phyloP scores from a whole-genome alignment of 2,797 vertebrate genomes.

The Sitta carolinensis region DNA sequence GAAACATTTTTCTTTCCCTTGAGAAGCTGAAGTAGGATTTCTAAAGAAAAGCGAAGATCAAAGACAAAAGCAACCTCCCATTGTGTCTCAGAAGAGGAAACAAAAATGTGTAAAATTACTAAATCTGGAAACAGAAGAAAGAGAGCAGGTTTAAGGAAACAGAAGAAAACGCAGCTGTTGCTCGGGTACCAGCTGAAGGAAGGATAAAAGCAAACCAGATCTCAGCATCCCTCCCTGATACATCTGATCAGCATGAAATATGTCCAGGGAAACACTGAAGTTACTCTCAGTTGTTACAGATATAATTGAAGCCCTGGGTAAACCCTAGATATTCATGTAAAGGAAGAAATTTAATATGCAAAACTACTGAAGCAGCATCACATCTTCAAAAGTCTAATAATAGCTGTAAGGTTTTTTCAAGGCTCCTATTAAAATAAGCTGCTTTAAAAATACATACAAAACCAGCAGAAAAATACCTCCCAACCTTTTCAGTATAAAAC shows the following conservation, averaged over 20 bases:
- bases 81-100: background rate
- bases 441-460: background rate
- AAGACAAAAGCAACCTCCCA: slow-evolving; percentile 19
- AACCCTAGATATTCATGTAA: background rate
- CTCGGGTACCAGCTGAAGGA: background rate
- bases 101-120: slow-evolving; percentile 8
- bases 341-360: background rate
- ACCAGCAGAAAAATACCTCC: background rate
- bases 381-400: background rate
- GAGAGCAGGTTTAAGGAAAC: background rate
- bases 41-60: background rate
- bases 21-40: background rate
- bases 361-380: background rate
- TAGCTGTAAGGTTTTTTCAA: background rate
- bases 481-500: background rate
- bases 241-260: background rate
- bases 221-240: background rate
- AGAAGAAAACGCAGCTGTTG: background rate
- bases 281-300: background rate
- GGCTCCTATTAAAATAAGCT: background rate
- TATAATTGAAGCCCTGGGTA: background rate
- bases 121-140: background rate
- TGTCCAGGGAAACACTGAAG: background rate
- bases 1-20: background rate
- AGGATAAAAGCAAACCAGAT: background rate